Percentiles rank a stretch among this genome's conserved stretches.
Conservation (phyloP, 1,140 invertebrate genomes). For the Musca domestica region DNA sequence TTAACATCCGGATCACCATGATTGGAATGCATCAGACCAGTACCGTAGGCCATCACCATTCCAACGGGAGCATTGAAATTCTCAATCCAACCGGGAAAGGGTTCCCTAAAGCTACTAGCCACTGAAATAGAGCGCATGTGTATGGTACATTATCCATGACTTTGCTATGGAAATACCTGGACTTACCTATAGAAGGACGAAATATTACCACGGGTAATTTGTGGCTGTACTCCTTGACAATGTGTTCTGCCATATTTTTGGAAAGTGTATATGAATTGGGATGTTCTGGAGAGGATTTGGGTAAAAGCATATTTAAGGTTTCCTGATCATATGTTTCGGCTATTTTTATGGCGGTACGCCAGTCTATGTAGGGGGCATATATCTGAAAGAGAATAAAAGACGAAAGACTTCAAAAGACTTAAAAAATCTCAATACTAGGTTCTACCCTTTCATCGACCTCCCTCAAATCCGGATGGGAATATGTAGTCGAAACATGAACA, state of each 20-base stretch:
- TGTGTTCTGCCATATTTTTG: conserved; percentile 77
- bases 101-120: conserved; percentile 64
- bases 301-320: conserved; percentile 56
- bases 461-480: too few relatives aligned
- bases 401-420: not conserved
- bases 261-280: conserved; percentile 88
- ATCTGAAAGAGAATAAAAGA: conserved; percentile 54
- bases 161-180: not conserved
- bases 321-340: conserved; percentile 75
- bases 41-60: conserved; percentile 67
- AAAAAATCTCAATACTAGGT: not conserved
- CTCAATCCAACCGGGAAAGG: conserved; percentile 83
- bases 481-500: too few relatives aligned
- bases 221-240: conserved; percentile 68
- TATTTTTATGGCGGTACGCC: conserved; percentile 78
- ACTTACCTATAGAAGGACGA: conserved; percentile 84
- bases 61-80: conserved; percentile 93
- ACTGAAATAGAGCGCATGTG: too few relatives aligned
- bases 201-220: conserved; percentile 78
- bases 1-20: conserved; percentile 62
- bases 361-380: conserved; percentile 81
- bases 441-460: conserved; percentile 64
- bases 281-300: conserved; percentile 64
- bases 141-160: too few relatives aligned
- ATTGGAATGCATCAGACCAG: conserved; percentile 67